Percentiles rank a stretch among this genome's conserved stretches.
Evolutionary conservation across 30 jellyfish, hydroid and myxozoan genomes (phyloP).

Genomic region (Clytia hemisphaerica): DNA sequence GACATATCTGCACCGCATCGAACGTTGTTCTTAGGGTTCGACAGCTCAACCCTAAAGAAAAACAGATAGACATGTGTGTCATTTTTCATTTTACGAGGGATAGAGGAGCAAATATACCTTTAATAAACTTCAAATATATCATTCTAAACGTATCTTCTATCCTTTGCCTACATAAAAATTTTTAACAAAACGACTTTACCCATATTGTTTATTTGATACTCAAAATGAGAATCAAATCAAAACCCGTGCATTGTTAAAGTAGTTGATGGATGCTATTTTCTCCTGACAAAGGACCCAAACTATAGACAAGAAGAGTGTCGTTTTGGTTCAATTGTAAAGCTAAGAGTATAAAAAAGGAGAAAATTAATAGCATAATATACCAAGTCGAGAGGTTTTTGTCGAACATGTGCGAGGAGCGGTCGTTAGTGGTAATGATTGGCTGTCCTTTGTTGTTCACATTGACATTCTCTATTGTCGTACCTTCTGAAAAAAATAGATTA

Average conservation of each 20-base stretch:
- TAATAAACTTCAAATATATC: no score
- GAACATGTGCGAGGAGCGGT: constrained; percentile 49
- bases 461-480: not conserved
- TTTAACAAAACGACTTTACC: no score
- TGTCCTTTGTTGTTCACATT: constrained; percentile 48
- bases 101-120: not conserved
- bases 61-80: not conserved
- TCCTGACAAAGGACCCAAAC: no score
- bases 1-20: constrained; percentile 46
- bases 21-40: constrained; percentile 44
- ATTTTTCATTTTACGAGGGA: not conserved
- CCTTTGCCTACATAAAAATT: no score
- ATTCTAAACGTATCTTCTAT: no score
- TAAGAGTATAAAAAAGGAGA: not conserved
- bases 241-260: no score
- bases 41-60: constrained; percentile 43
- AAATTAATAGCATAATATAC: constrained; percentile 33
- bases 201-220: no score
- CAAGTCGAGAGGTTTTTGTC: constrained; percentile 42
- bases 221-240: no score
- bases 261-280: no score
- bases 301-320: no score
- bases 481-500: constrained; percentile 24
- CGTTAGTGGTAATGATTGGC: constrained; percentile 54
- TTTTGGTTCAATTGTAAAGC: no score